A percentile compares a stretch with the other conserved stretches of the same genome.
phyloP scores from a whole-genome alignment of 2,888 invertebrate genomes.

The Plutella xylostella region DNA sequence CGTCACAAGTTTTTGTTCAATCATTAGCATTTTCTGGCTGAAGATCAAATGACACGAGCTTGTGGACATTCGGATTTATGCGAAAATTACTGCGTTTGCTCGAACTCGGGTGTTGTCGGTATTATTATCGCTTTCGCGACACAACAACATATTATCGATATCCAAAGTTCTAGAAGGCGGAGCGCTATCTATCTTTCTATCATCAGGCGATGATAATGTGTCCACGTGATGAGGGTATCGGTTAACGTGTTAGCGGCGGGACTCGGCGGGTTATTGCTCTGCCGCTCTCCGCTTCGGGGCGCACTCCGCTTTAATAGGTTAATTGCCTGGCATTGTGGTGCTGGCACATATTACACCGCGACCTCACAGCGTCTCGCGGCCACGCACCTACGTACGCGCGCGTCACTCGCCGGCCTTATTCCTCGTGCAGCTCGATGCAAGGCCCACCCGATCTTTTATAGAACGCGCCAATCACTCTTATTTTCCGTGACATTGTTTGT shows the following conservation, averaged over 20 bases:
- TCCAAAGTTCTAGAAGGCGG: not conserved
- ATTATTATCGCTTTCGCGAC: not conserved
- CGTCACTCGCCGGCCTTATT: conserved; percentile 30
- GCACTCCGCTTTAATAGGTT: conserved; percentile 58
- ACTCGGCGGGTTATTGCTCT: conserved; percentile 51
- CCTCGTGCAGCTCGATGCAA: not conserved
- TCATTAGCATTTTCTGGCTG: conserved; percentile 13
- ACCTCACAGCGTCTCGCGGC: conserved; percentile 61
- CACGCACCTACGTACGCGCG: conserved; percentile 39
- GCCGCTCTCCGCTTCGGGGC: conserved; percentile 43
- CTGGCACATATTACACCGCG: conserved; percentile 61
- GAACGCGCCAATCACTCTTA: conserved; percentile 11
- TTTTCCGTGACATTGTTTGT: conserved; percentile 9
- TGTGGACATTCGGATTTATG: not conserved
- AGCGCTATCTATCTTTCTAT: not conserved
- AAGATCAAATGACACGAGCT: conserved; percentile 10
- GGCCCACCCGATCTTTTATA: not conserved
- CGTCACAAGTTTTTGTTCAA: conserved; percentile 26
- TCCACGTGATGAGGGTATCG: conserved; percentile 19
- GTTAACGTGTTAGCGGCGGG: conserved; percentile 36
- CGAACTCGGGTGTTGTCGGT: not conserved
- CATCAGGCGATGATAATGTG: not conserved
- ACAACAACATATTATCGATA: not conserved
- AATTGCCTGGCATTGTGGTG: conserved; percentile 65
- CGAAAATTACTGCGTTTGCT: too few relatives aligned